These are phyloP conservation scores for Hycleus phaleratus DNA, from an alignment of 1,140 invertebrate species.

Conservation along the genomic window DNA sequence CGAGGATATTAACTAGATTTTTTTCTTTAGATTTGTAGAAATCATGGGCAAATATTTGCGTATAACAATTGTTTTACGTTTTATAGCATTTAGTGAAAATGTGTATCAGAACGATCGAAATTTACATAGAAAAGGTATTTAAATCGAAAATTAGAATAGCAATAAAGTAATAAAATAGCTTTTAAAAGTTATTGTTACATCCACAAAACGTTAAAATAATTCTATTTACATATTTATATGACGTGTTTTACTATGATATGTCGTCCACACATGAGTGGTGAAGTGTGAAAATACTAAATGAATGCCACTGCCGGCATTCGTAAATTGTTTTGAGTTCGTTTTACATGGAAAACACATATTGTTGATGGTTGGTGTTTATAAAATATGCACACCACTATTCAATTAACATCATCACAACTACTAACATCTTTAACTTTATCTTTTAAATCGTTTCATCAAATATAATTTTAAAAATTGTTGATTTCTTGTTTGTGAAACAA, in stretches of 20 bases:
- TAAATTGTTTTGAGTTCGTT: not conserved
- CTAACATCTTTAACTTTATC: too few species aligned
- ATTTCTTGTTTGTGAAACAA: too few species aligned
- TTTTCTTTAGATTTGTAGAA: too few species aligned
- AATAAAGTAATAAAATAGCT: slow-evolving; percentile 36
- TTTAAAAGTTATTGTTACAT: slow-evolving; percentile 31
- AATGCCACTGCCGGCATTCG: slow-evolving; percentile 19
- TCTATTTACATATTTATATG: slow-evolving; percentile 30
- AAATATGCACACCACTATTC: too few species aligned
- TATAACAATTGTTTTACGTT: slow-evolving; percentile 26
- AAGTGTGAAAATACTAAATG: slow-evolving; percentile 29
- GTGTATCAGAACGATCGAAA: slow-evolving; percentile 22
- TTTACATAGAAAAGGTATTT: slow-evolving; percentile 35
- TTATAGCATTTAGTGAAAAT: slow-evolving; percentile 28
- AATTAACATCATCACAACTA: too few species aligned
- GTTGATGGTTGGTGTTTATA: too few species aligned
- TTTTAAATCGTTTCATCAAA: too few species aligned
- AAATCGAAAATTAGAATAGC: slow-evolving; percentile 35
- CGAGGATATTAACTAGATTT: too few species aligned
- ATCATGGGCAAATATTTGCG: not conserved
- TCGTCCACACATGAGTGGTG: slow-evolving; percentile 28
- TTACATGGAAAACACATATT: not conserved
- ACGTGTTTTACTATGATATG: slow-evolving; percentile 28
- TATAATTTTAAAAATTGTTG: too few species aligned
- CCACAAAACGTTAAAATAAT: slow-evolving; percentile 27